These are phyloP conservation scores for Megamerina dolium DNA, from an alignment of 2,888 invertebrate genomes.

Conservation along the genomic window DNA sequence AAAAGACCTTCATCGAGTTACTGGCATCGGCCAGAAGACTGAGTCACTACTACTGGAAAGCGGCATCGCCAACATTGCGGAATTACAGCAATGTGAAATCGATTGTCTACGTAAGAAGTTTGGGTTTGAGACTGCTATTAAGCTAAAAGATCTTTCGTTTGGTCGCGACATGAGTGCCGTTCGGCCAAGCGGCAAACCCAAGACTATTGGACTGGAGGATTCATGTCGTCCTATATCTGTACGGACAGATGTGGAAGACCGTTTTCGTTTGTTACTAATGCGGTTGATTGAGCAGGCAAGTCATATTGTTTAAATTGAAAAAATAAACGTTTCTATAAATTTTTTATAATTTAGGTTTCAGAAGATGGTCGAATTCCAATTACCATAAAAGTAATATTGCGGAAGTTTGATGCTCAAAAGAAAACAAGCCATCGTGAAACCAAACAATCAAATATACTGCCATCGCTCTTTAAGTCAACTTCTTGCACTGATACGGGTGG, in stretches of 20 bases:
- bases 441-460: constrained; percentile 66
- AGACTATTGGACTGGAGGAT: constrained; percentile 74
- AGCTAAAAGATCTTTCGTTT: constrained; percentile 63
- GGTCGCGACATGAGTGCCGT: constrained; percentile 71
- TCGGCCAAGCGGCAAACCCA: constrained; percentile 69
- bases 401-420: constrained; percentile 64
- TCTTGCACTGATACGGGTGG: constrained; percentile 38
- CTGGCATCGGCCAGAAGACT: constrained; percentile 71
- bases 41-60: constrained; percentile 59
- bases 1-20: constrained; percentile 58
- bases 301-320: neutral
- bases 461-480: constrained; percentile 55
- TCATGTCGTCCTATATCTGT: constrained; percentile 68
- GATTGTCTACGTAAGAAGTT: constrained; percentile 59
- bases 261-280: constrained; percentile 62
- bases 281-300: constrained; percentile 63
- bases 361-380: constrained; percentile 76
- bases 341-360: constrained; percentile 38
- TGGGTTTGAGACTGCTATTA: constrained; percentile 63
- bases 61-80: constrained; percentile 61
- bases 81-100: constrained; percentile 59
- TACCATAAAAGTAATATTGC: constrained; percentile 65
- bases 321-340: neutral
- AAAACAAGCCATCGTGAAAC: constrained; percentile 68
- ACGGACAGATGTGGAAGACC: constrained; percentile 67